These are phyloP conservation scores for Cephalotes varians DNA, from an alignment of 2,888 invertebrate species.

Conservation along the genomic window DNA sequence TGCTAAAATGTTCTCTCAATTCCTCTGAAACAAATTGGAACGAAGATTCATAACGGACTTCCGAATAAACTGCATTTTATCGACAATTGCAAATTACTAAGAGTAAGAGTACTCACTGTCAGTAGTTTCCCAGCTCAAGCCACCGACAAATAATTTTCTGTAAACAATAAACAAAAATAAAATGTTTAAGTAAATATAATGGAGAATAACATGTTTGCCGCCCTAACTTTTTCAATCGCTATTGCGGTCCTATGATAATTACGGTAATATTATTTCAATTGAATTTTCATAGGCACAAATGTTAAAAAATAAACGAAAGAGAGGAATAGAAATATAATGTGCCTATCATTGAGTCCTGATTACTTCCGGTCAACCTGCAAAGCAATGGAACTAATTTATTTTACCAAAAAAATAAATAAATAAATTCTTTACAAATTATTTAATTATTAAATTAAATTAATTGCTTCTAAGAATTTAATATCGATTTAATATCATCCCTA, in stretches of 20 bases:
- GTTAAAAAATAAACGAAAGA: constrained; percentile 54
- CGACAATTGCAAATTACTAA: constrained; percentile 30
- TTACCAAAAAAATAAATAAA: constrained; percentile 58
- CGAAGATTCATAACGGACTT: background rate
- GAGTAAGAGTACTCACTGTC: constrained; percentile 92
- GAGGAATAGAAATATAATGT: constrained; percentile 65
- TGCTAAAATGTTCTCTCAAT: constrained; percentile 96
- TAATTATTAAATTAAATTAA: constrained; percentile 42
- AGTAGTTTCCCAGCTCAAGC: constrained; percentile 99
- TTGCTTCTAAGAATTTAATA: constrained; percentile 49
- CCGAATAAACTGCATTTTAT: background rate
- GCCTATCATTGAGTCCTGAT: constrained; percentile 82
- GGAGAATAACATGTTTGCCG: constrained; percentile 55
- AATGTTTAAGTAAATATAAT: constrained; percentile 67
- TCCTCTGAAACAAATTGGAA: constrained; percentile 91
- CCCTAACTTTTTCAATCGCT: constrained; percentile 70
- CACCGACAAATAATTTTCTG: constrained; percentile 99
- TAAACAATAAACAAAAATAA: constrained; percentile 69
- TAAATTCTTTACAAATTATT: constrained; percentile 41
- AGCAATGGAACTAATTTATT: constrained; percentile 81
- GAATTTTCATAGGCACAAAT: constrained; percentile 65
- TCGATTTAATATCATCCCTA: constrained; percentile 68
- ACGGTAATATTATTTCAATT: constrained; percentile 65
- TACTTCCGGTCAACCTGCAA: constrained; percentile 82
- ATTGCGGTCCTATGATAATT: constrained; percentile 60